Percentiles rank a stretch among this genome's conserved stretches.
Conservation (phyloP, 2,797 vertebrate species). For the Alosa sapidissima region DNA sequence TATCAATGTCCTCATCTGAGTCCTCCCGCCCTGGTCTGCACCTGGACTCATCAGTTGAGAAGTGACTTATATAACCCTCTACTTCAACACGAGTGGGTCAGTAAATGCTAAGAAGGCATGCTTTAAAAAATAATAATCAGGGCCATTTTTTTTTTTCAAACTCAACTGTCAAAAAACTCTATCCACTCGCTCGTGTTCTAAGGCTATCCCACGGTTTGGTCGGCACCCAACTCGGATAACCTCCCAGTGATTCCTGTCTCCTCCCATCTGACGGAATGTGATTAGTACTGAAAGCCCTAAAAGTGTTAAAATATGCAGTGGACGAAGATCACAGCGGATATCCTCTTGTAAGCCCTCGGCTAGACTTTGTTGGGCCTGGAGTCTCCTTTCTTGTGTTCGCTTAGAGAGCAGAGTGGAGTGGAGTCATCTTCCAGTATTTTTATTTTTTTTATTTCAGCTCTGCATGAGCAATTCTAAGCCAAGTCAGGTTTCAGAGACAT, state of each 20-base stretch:
- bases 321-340: neutral
- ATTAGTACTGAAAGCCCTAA: neutral
- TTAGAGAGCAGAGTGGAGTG: neutral
- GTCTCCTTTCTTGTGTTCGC: neutral
- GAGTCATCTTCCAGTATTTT: neutral
- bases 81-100: neutral
- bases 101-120: neutral
- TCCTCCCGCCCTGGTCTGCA: neutral
- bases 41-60: neutral
- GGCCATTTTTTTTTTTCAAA: no score
- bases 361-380: neutral
- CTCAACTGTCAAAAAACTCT: neutral
- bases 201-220: neutral
- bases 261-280: neutral
- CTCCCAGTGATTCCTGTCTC: neutral
- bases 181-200: neutral
- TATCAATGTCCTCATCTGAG: neutral
- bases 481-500: neutral
- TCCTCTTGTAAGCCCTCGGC: neutral
- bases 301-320: conserved; percentile 6
- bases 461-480: neutral
- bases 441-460: neutral
- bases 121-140: no score
- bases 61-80: neutral
- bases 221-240: neutral